Evolutionary conservation across 2,888 invertebrate genomes (phyloP), one percentile per base, ranked within the genome.

Genomic region (Drosophila formosana): DNA sequence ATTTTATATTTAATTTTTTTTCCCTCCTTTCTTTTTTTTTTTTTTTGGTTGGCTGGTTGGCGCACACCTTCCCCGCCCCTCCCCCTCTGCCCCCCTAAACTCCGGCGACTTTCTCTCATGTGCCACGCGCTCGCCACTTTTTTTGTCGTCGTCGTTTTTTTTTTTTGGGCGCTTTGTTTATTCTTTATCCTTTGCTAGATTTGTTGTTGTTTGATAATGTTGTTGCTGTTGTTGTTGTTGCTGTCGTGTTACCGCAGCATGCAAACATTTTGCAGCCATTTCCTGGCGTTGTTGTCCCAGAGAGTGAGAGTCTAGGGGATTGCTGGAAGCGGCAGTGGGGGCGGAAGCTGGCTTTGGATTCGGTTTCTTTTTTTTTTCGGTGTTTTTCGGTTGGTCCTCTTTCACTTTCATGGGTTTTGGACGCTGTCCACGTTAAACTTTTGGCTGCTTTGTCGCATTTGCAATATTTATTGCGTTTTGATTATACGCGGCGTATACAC

Each of bases 401-500:
- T 71, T 79, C 80, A 67, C 67, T 79, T 77, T 77, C 65, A 71
- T 75, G 75, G 71, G 46, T 67, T 49, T 62, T 66, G 63, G 60
- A 53, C 57, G 45, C 6, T 72, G 82, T 75, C 70, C 88, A 75
- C 67, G 72, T 67, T 72, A 46, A 83, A 75, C 78, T 88, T 87
- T 74, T 69, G 80, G 67, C 72, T 82, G 69, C 75, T 72, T 75
- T 72, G 71, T 75, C 80, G 80, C 84, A 88, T 82, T 86, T 87
- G 76, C 75, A 87, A 89, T 89, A 83, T 83, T 83, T 83, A 83
- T 83, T 83, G 79, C 88, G 73, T 83, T 83, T 83, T 83, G 84
- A 83, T 83, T 83, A 83, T 69, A 82, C 62, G 45, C 7, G 18
- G 26, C 18, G 9, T 13, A 60, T 51, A 57, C 46, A 57, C 46